Conservation (phyloP, 1,140 invertebrate species). For the Drosophila triauraria region DNA sequence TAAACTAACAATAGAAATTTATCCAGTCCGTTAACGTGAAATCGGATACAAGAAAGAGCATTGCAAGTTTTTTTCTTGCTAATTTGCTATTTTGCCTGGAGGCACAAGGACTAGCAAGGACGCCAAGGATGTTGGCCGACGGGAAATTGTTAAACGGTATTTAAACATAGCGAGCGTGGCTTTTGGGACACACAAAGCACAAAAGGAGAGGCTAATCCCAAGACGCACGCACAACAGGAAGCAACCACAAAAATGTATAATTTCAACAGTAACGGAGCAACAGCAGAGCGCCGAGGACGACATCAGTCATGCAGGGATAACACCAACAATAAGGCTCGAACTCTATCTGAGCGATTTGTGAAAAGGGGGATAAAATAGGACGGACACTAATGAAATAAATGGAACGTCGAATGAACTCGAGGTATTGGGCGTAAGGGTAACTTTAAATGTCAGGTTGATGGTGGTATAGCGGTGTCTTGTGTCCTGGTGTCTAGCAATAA, state of each 20-base stretch:
- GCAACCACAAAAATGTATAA: constrained; percentile 81
- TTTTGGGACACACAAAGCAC: constrained; percentile 30
- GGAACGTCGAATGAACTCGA: constrained; percentile 14
- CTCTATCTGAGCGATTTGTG: constrained; percentile 42
- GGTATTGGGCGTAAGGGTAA: constrained; percentile 19
- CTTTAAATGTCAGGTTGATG: constrained; percentile 38
- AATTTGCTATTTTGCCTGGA: constrained; percentile 42
- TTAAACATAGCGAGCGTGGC: constrained; percentile 62
- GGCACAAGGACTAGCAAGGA: constrained; percentile 35
- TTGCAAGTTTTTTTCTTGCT: constrained; percentile 33
- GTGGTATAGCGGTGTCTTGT: constrained; percentile 12
- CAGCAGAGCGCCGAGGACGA: constrained; percentile 37
- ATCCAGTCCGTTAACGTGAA: constrained; percentile 13
- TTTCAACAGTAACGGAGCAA: constrained; percentile 68
- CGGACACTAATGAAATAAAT: constrained; percentile 68
- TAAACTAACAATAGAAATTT: constrained; percentile 27
- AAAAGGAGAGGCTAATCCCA: constrained; percentile 64
- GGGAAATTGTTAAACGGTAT: constrained; percentile 83
- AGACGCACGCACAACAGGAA: constrained; percentile 77
- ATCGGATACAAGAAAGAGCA: constrained; percentile 24
- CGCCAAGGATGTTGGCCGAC: constrained; percentile 47
- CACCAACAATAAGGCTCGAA: constrained; percentile 59
- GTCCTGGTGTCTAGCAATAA: constrained; percentile 23
- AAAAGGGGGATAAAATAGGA: constrained; percentile 29
- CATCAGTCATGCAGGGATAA: constrained; percentile 60